Evolutionary conservation across 2,113 vertebrate species (phyloP).

Genomic region (Xenopus laevis): DNA sequence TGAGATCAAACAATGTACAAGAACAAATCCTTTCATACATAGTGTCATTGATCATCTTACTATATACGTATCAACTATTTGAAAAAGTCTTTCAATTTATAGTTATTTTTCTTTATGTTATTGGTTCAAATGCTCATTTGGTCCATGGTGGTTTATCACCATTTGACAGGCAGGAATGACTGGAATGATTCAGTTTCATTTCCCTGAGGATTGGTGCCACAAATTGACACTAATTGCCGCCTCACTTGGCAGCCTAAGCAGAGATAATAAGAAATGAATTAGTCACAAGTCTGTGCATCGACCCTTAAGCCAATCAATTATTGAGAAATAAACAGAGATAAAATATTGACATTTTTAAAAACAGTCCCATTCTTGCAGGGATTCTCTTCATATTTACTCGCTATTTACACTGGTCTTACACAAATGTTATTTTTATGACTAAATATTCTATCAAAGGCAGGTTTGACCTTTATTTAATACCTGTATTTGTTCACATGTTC

Average conservation of each 20-base stretch:
- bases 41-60: too few relatives aligned
- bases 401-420: too few relatives aligned
- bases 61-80: too few relatives aligned
- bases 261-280: slow-evolving; percentile 18
- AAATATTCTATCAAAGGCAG: too few relatives aligned
- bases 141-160: slow-evolving; percentile 27
- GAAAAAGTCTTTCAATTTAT: neutral
- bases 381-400: too few relatives aligned
- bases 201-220: slow-evolving; percentile 26
- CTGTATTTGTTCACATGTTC: too few relatives aligned
- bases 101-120: neutral
- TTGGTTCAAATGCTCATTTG: slow-evolving; percentile 19
- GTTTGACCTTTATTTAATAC: too few relatives aligned
- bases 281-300: neutral
- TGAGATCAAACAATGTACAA: too few relatives aligned
- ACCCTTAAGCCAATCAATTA: slow-evolving; percentile 11
- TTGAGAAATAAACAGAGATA: neutral
- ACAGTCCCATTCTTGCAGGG: too few relatives aligned
- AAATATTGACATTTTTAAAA: too few relatives aligned
- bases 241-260: slow-evolving; percentile 20
- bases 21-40: too few relatives aligned
- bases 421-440: too few relatives aligned
- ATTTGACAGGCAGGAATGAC: slow-evolving; percentile 24
- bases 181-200: slow-evolving; percentile 23
- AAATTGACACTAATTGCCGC: slow-evolving; percentile 39